A percentile compares a stretch with the other conserved stretches of the same genome.
Conservation (phyloP, 2,113 vertebrate genomes). For the Lepus timidus region DNA sequence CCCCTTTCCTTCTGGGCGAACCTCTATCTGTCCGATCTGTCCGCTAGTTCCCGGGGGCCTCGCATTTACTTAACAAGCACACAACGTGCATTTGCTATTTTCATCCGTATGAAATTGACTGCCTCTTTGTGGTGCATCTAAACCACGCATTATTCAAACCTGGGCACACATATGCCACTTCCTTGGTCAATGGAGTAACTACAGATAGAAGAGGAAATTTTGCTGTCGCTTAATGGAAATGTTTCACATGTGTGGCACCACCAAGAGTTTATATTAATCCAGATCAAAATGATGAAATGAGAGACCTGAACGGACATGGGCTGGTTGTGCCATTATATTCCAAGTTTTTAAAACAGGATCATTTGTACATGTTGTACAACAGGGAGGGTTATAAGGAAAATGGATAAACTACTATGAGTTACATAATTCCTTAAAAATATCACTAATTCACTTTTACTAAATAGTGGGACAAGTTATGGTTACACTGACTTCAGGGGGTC, state of each 20-base stretch:
- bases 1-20: slow-evolving; percentile 71
- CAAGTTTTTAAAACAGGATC: not conserved
- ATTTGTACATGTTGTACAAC: not conserved
- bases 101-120: slow-evolving; percentile 86
- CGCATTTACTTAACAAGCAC: slow-evolving; percentile 78
- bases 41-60: slow-evolving; percentile 79
- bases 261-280: slow-evolving; percentile 80
- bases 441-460: slow-evolving; percentile 26
- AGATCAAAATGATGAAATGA: slow-evolving; percentile 81
- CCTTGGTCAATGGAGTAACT: slow-evolving; percentile 80
- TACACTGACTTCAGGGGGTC: not conserved
- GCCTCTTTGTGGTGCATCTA: slow-evolving; percentile 85
- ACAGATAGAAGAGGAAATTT: slow-evolving; percentile 61
- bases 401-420: not conserved
- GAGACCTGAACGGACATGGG: slow-evolving; percentile 63
- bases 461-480: not conserved
- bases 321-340: not conserved
- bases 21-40: slow-evolving; percentile 81
- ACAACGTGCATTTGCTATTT: slow-evolving; percentile 82
- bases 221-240: slow-evolving; percentile 82
- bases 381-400: slow-evolving; percentile 21
- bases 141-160: slow-evolving; percentile 87
- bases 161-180: slow-evolving; percentile 80
- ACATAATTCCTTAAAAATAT: slow-evolving; percentile 43
- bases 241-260: slow-evolving; percentile 75